phyloP scores from a whole-genome alignment of 2,797 vertebrate species.

The Cyclura pinguis region DNA sequence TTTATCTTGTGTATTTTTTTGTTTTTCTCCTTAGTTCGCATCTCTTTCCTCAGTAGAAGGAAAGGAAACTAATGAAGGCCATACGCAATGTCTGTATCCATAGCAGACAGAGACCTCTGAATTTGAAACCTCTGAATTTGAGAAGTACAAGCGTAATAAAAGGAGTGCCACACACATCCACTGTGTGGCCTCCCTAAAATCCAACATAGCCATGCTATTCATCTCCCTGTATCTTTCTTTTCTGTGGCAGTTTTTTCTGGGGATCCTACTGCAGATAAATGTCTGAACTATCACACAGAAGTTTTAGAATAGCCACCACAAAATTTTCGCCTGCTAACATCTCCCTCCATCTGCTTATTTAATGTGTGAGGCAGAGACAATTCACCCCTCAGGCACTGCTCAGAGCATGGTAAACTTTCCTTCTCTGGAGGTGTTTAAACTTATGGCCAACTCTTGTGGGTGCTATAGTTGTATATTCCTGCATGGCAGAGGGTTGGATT shows the following conservation, averaged over 20 bases:
- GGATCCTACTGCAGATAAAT: background rate
- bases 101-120: background rate
- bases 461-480: no score
- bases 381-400: no score
- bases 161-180: background rate
- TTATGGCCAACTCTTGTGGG: no score
- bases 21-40: conserved; percentile 34
- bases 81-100: conserved; percentile 5
- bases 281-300: conserved; percentile 2
- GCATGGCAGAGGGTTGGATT: no score
- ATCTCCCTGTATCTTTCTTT: conserved; percentile 7
- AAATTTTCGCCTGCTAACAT: background rate
- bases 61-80: conserved; percentile 28
- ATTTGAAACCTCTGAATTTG: background rate
- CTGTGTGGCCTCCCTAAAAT: background rate
- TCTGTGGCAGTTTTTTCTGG: background rate
- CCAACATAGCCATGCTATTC: background rate
- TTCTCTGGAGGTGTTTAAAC: no score
- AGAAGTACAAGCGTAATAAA: conserved; percentile 31
- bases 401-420: no score
- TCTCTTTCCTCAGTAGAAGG: conserved; percentile 14
- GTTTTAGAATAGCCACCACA: conserved; percentile 1
- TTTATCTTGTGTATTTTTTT: conserved; percentile 24
- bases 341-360: conserved; percentile 1
- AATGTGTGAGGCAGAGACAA: background rate